Percentiles rank a stretch among this genome's conserved stretches.
Conservation (phyloP, 2,888 invertebrate species). For the Gymnocheta viridis region DNA sequence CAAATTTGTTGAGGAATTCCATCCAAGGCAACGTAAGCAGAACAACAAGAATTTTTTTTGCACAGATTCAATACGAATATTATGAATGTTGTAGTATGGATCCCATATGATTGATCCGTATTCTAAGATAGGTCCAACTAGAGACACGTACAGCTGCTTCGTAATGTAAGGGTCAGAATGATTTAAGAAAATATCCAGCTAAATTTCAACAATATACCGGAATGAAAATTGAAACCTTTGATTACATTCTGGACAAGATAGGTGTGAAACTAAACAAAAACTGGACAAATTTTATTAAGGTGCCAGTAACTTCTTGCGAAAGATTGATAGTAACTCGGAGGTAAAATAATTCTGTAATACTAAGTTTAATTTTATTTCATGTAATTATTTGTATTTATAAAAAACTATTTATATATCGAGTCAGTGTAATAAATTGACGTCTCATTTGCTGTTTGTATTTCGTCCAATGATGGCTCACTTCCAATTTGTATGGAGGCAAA, state of each 20-base stretch:
- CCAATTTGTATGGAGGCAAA: constrained; percentile 47
- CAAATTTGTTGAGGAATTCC: too few species aligned
- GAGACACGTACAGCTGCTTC: too few species aligned
- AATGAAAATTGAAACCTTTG: constrained; percentile 50
- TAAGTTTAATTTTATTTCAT: constrained; percentile 54
- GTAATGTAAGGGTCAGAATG: too few species aligned
- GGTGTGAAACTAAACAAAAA: constrained; percentile 29
- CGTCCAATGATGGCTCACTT: constrained; percentile 48
- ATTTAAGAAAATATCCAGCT: constrained; percentile 50
- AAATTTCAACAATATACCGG: constrained; percentile 51
- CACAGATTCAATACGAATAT: too few species aligned
- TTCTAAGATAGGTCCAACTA: too few species aligned
- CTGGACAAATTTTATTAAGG: constrained; percentile 48
- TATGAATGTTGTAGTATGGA: too few species aligned
- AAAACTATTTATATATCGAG: constrained; percentile 37
- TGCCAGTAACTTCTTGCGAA: constrained; percentile 42
- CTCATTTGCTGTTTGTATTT: neutral
- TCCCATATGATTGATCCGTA: too few species aligned
- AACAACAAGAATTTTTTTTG: too few species aligned
- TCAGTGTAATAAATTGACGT: constrained; percentile 10
- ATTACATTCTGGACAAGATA: constrained; percentile 54
- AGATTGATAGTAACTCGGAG: too few species aligned
- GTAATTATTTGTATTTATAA: constrained; percentile 55
- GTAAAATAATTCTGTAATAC: constrained; percentile 22
- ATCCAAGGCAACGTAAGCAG: too few species aligned